phyloP scores from a whole-genome alignment of 2,888 invertebrate species.

The Cynaeus angustus region DNA sequence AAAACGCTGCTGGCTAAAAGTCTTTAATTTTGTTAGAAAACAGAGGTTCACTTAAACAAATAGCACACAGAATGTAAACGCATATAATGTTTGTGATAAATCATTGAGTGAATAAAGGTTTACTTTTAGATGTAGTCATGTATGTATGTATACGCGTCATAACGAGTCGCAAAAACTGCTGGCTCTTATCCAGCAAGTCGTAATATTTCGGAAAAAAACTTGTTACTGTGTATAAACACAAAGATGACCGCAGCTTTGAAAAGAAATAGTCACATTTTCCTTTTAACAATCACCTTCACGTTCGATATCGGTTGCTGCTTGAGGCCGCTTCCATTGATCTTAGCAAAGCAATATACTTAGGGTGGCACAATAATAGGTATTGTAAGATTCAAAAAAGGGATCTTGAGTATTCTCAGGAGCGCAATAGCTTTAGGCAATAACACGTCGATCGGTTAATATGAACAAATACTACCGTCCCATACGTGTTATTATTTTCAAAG shows the following conservation, averaged over 20 bases:
- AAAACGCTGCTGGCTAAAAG: neutral
- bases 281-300: slow-evolving; percentile 61
- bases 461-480: slow-evolving; percentile 55
- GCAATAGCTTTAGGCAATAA: slow-evolving; percentile 55
- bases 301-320: slow-evolving; percentile 62
- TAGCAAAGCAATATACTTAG: slow-evolving; percentile 68
- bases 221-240: slow-evolving; percentile 57
- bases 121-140: neutral
- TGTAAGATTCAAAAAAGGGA: slow-evolving; percentile 66
- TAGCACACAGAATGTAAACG: neutral
- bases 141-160: neutral
- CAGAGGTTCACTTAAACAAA: neutral
- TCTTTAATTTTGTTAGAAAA: neutral
- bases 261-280: slow-evolving; percentile 58
- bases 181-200: slow-evolving; percentile 22
- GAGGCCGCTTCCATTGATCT: slow-evolving; percentile 66
- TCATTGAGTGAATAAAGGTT: neutral
- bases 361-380: slow-evolving; percentile 67
- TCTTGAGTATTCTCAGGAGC: slow-evolving; percentile 60
- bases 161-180: slow-evolving; percentile 13
- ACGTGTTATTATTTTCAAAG: slow-evolving; percentile 49
- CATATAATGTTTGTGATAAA: neutral
- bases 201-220: slow-evolving; percentile 42
- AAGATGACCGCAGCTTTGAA: slow-evolving; percentile 63
- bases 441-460: slow-evolving; percentile 59